Evolutionary conservation across 2,113 vertebrate genomes (phyloP).

Genomic region (Aplodontia rufa): DNA sequence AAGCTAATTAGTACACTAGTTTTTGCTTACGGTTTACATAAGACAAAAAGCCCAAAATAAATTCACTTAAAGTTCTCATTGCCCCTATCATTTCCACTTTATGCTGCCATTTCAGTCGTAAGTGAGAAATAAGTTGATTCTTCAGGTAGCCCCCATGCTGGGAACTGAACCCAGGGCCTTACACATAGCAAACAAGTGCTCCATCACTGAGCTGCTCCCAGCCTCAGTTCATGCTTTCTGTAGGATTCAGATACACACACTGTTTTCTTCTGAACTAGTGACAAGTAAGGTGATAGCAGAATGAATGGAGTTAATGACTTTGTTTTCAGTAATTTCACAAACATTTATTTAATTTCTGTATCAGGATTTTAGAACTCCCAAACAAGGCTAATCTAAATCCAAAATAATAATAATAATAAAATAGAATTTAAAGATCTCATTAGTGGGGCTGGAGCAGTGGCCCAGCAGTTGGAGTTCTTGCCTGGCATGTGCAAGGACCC

Average conservation of each 20-base stretch:
- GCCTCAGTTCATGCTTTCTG: not conserved
- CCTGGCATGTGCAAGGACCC: too few relatives aligned
- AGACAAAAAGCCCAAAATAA: conserved; percentile 41
- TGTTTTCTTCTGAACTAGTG: not conserved
- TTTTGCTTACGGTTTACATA: not conserved
- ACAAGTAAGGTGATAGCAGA: not conserved
- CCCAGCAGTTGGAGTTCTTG: too few relatives aligned
- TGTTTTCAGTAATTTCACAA: conserved; percentile 29
- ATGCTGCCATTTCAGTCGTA: not conserved
- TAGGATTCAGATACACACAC: not conserved
- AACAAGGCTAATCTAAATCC: conserved; percentile 1
- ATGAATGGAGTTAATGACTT: not conserved
- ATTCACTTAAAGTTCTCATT: not conserved
- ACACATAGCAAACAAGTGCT: not conserved
- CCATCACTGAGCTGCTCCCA: not conserved
- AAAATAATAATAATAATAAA: not conserved
- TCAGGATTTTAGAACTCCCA: not conserved
- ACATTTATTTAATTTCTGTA: not conserved
- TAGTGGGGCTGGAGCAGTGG: too few relatives aligned
- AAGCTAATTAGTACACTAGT: conserved; percentile 2
- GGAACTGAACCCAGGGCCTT: not conserved
- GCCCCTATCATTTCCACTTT: not conserved
- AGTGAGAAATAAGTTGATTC: not conserved
- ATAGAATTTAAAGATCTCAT: not conserved
- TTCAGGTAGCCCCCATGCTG: not conserved